Conservation (phyloP, 1,140 invertebrate species). For the Halesus radiatus region DNA sequence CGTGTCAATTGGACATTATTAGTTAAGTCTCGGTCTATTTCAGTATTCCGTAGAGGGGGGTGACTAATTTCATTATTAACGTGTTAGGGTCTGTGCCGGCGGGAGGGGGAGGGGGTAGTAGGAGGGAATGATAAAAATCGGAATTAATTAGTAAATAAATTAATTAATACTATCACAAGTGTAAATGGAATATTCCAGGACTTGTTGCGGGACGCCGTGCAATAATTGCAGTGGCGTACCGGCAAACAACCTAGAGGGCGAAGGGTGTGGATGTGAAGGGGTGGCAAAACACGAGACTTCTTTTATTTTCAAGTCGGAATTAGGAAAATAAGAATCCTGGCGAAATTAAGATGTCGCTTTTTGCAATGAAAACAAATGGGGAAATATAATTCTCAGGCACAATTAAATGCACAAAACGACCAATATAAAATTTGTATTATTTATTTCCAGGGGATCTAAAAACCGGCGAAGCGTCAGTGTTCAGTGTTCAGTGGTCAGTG, state of each 20-base stretch:
- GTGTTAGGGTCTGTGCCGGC: background rate
- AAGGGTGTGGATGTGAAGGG: too few species aligned
- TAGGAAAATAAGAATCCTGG: too few species aligned
- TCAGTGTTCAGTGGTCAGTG: too few species aligned
- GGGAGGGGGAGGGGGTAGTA: background rate
- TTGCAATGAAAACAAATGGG: too few species aligned
- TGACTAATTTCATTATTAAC: constrained; percentile 5
- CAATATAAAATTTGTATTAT: too few species aligned
- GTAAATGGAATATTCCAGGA: constrained; percentile 25
- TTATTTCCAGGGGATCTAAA: too few species aligned
- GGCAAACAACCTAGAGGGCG: background rate
- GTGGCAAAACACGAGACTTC: too few species aligned
- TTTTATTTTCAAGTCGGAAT: too few species aligned
- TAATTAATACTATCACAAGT: constrained; percentile 27
- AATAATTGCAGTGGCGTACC: constrained; percentile 36
- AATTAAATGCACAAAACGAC: too few species aligned
- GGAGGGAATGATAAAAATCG: constrained; percentile 10
- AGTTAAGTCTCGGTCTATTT: constrained; percentile 1
- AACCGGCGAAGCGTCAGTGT: too few species aligned
- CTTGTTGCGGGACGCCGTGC: constrained; percentile 19
- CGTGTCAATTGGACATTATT: background rate
- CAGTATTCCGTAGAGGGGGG: background rate
- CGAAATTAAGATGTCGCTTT: too few species aligned
- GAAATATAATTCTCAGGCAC: too few species aligned
- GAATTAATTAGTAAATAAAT: constrained; percentile 9